Base-by-base conservation (phyloP, 2,797 vertebrate species). In the Serranus cabrilla region DNA sequence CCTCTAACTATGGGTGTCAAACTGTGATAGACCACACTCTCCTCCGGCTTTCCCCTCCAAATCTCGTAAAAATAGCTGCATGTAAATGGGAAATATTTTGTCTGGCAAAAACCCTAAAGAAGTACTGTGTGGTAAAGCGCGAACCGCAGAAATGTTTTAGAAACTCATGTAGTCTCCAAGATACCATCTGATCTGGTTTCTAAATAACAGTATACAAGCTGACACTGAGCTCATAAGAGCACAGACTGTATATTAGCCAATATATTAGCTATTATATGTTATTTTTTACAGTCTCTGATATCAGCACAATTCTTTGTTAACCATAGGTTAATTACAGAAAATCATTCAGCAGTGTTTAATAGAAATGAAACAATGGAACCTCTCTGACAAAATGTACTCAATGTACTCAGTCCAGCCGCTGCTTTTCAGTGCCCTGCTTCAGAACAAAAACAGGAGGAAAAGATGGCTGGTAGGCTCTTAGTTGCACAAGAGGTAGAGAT, bases 401-500 rank as follows among this genome's bases (percentile, higher is more conserved):
- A 82, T 81, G 74, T 63, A 74, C 63, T 34, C 47, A 39, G 42
- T 81, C 77, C 82, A 84, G 74, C 72, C 72, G 78, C 58, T 71
- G 67, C 73, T 67, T 76, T 85, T 73, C 71, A 55, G 40, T 39
- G 11, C 8, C 20, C 59, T 37, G 54, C 69, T 83, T 70, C 40
- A 51, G 52, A 85, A 84, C 76, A 86, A 78, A 84, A 88, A 82
- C 70, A 78, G 63, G 62, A 86, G 87, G 67, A 46, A 85, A 85
- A 80, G 71, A 83, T 74, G 79, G 77, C 79, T 83, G 85, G 86
- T 85, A 67, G 76, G 71, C 71, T 85, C 78, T 85, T 76, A 78
- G 82, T 85, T 91, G 87, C 73, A 87, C 73, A 80, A 81, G 87
- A 82, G 86, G 81, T 87, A 90, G 81, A 90, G 90, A 92, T 94